Conservation (phyloP, 2,888 invertebrate genomes). For the Conus canariensis region DNA sequence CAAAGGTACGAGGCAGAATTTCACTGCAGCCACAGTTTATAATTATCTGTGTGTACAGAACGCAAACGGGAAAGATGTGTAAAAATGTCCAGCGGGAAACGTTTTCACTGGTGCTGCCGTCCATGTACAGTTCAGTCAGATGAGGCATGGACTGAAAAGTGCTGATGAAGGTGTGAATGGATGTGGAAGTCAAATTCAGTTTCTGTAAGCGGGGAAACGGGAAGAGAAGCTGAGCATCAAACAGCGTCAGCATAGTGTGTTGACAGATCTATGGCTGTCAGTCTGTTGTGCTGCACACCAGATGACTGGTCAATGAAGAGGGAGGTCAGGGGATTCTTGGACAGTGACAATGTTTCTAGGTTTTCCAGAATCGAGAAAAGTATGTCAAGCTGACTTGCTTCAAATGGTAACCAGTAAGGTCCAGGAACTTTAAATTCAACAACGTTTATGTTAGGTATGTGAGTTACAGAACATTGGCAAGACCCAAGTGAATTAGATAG, state of each 20-base stretch:
- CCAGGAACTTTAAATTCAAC: not conserved
- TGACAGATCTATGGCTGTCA: not conserved
- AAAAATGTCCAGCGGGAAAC: not conserved
- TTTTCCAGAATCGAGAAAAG: not conserved
- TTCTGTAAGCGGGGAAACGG: not conserved
- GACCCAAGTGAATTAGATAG: not conserved
- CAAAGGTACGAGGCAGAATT: not conserved
- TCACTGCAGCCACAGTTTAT: constrained; percentile 6
- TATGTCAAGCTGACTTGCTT: not conserved
- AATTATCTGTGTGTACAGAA: not conserved
- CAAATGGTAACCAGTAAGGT: not conserved
- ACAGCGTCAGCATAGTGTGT: not conserved
- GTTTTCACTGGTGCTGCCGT: not conserved
- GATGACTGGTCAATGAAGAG: not conserved
- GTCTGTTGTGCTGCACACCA: not conserved
- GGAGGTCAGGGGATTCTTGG: not conserved
- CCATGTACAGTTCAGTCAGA: not conserved
- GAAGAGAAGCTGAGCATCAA: not conserved
- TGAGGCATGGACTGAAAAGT: not conserved
- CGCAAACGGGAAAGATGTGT: not conserved
- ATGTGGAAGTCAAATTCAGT: not conserved
- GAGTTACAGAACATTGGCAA: not conserved
- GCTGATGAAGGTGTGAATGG: not conserved
- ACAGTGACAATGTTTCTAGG: not conserved
- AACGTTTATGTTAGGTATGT: not conserved